Evolutionary conservation across 92 coral and sea anemone genomes (phyloP).

Genomic region (Zoanthus gigantus): DNA sequence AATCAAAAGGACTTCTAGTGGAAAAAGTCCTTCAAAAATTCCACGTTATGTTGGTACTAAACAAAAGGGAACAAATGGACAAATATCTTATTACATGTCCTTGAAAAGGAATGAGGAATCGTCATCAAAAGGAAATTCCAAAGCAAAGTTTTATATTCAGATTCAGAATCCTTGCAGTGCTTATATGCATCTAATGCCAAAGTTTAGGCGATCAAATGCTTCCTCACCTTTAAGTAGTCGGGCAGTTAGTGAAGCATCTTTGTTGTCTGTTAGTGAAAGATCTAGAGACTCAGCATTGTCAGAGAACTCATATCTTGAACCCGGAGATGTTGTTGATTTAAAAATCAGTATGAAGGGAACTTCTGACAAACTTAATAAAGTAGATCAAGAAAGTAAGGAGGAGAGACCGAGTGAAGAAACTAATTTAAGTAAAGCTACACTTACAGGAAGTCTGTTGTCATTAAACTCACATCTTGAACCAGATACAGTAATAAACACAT

Average conservation of each 20-base stretch:
- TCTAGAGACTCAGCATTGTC: slow-evolving; percentile 37
- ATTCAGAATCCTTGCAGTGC: slow-evolving; percentile 76
- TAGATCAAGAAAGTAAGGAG: not conserved
- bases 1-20: slow-evolving; percentile 88
- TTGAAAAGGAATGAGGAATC: slow-evolving; percentile 65
- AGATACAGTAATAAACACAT: slow-evolving; percentile 43
- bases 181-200: slow-evolving; percentile 71
- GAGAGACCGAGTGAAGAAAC: not conserved
- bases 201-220: slow-evolving; percentile 38
- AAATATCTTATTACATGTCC: slow-evolving; percentile 89
- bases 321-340: slow-evolving; percentile 37
- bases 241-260: slow-evolving; percentile 72
- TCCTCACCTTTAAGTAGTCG: slow-evolving; percentile 37
- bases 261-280: slow-evolving; percentile 71
- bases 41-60: slow-evolving; percentile 80
- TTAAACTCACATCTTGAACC: slow-evolving; percentile 37
- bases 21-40: slow-evolving; percentile 89
- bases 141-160: slow-evolving; percentile 83
- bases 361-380: not conserved
- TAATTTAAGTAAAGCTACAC: slow-evolving; percentile 25
- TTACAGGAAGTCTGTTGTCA: slow-evolving; percentile 40
- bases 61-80: slow-evolving; percentile 64
- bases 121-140: slow-evolving; percentile 59
- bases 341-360: not conserved
- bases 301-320: slow-evolving; percentile 29